Percentiles rank a stretch among this genome's conserved stretches.
These are phyloP conservation scores for Brienomyrus longianalis DNA, from an alignment of 2,113 vertebrate species.

Conservation along the genomic window DNA sequence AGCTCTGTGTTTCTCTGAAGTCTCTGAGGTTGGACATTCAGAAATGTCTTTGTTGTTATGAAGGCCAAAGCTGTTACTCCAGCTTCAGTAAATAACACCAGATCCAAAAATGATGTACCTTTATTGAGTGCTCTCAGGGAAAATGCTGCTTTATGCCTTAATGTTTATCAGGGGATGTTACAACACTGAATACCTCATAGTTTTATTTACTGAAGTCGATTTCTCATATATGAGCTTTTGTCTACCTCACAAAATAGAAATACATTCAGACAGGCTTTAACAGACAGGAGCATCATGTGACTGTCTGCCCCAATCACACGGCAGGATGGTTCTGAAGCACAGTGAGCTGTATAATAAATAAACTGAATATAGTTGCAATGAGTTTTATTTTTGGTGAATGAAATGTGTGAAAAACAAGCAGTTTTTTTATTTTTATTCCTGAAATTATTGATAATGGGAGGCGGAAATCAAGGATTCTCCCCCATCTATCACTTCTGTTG, in stretches of 20 bases:
- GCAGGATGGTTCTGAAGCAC: neutral
- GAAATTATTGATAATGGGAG: neutral
- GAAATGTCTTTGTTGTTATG: conserved; percentile 41
- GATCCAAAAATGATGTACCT: neutral
- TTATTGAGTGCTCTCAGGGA: conserved; percentile 34
- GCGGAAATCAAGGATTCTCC: neutral
- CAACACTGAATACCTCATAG: conserved; percentile 42
- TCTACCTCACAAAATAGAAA: conserved; percentile 48
- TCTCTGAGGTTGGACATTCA: conserved; percentile 30
- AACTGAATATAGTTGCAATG: neutral
- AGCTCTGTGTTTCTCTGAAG: conserved; percentile 38
- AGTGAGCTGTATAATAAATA: neutral
- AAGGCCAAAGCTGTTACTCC: conserved; percentile 20
- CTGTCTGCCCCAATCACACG: conserved; percentile 1
- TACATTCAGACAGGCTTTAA: neutral
- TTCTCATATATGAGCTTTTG: conserved; percentile 25
- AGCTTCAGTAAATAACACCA: neutral
- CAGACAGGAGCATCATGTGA: neutral
- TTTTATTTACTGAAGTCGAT: conserved; percentile 33
- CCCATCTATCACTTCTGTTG: neutral
- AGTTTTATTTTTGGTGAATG: neutral
- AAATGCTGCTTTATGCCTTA: conserved; percentile 32
- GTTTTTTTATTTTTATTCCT: neutral
- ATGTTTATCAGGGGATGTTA: conserved; percentile 50
- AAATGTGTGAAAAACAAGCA: neutral